Evolutionary conservation across 2,888 invertebrate genomes (phyloP), one percentile per base, ranked within the genome.

Genomic region (Hypena proboscidalis): DNA sequence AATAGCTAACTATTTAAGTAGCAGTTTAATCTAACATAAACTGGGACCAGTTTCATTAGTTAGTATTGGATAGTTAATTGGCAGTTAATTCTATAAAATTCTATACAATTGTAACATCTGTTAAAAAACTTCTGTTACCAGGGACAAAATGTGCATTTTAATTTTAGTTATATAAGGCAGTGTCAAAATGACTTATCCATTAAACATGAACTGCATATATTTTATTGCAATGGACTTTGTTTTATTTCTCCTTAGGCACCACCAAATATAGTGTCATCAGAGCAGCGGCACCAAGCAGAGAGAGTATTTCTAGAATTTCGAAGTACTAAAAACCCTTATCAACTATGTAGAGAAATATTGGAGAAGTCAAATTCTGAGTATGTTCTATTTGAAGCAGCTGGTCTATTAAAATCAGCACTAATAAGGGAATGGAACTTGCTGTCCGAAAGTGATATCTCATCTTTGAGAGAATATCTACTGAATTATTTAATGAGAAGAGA

Each of bases 331-430:
- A 93, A 94, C 50, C 97, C 97, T 3, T 97, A 96, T 80, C 93
- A 93, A 40, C 81, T 97, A 35, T 97, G 97, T 79, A 92, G 94
- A 67, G 93, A 95, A 72, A 95, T 97, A 59, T 86, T 97, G 58
- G 95, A 96, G 76, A 93, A 93, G 45, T 94, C 94, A 21, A 85
- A 91, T 42, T 92, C 94, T 36, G 95, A 95, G 68, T 97, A 96
- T 88, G 96, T 98, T 3, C 84, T 97, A 35, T 98, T 97, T 87
- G 97, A 98, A 90, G 94, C 97, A 29, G 97, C 96, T 3, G 95
- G 95, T 47, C 92, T 97, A 10, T 85, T 98, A 42, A 97, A 96
- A 84, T 93, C 94, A 59, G 95, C 96, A 8, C 87, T 98, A 5
- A 94, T 98, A 36, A 92, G 96, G 70, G 97, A 98, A 88, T 98